phyloP scores from a whole-genome alignment of 2,113 vertebrate species.

The Nicator chloris region DNA sequence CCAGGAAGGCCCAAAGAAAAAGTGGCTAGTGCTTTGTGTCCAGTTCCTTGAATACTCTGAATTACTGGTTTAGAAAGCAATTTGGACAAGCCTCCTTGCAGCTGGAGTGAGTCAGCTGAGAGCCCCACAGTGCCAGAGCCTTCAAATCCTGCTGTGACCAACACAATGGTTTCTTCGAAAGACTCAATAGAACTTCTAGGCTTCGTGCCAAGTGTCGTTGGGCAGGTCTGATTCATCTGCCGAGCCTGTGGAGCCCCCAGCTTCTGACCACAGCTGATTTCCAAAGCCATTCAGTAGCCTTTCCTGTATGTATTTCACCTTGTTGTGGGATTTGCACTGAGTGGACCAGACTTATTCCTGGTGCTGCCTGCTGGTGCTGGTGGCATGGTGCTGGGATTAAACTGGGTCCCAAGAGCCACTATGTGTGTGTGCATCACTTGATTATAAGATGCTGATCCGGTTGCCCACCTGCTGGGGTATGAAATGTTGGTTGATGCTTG shows the following conservation, averaged over 20 bases:
- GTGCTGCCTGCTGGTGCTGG: background rate
- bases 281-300: slow-evolving; percentile 46
- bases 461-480: background rate
- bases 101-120: slow-evolving; percentile 28
- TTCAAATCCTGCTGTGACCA: background rate
- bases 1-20: background rate
- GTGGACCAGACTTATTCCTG: slow-evolving; percentile 4
- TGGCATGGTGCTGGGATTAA: background rate
- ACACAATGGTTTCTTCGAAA: background rate
- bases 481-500: background rate
- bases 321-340: background rate
- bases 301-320: background rate
- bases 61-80: background rate
- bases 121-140: background rate
- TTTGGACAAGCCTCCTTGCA: background rate
- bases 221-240: background rate
- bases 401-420: background rate
- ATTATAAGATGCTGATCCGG: background rate
- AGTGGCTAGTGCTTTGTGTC: background rate
- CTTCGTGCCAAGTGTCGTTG: background rate
- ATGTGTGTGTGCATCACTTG: slow-evolving; percentile 3
- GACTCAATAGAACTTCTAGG: background rate
- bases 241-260: background rate
- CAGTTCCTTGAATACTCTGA: background rate
- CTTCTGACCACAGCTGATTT: background rate